These are phyloP conservation scores for Plestiodon gilberti DNA, from an alignment of 2,113 vertebrate species.

Conservation along the genomic window DNA sequence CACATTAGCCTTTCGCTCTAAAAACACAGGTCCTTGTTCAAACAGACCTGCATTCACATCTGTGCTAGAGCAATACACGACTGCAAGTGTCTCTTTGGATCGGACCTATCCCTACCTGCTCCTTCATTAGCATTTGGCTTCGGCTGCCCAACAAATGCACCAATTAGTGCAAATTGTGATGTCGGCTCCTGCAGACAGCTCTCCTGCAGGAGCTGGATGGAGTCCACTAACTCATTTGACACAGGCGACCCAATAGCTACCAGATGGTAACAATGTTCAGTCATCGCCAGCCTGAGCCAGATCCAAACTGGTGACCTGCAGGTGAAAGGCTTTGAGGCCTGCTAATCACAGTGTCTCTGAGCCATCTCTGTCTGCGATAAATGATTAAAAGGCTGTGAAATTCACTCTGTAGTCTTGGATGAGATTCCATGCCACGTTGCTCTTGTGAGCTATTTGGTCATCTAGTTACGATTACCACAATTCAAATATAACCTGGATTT, in stretches of 20 bases:
- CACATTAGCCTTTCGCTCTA: not conserved
- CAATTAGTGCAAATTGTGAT: not conserved
- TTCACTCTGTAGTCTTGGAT: conserved; percentile 43
- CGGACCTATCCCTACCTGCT: not conserved
- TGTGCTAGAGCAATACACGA: rapidly evolving
- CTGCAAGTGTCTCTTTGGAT: not conserved
- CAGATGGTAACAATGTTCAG: not conserved
- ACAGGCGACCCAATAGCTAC: not conserved
- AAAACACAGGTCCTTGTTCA: not conserved
- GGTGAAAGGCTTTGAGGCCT: conserved; percentile 49
- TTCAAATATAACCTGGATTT: not conserved
- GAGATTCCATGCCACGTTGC: conserved; percentile 18
- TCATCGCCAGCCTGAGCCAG: conserved; percentile 35
- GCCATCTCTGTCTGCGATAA: conserved; percentile 44
- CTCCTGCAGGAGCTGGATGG: not conserved
- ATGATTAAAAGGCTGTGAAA: conserved; percentile 53
- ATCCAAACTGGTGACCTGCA: conserved; percentile 29
- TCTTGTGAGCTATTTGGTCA: conserved; percentile 17
- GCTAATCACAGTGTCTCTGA: conserved; percentile 24
- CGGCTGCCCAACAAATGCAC: not conserved
- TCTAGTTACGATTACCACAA: conserved; percentile 25
- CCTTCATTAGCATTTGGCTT: not conserved
- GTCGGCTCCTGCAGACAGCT: conserved; percentile 22
- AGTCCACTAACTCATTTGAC: not conserved
- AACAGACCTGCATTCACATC: not conserved